phyloP scores from a whole-genome alignment of 1,140 invertebrate genomes.

The Leptinotarsa undecemlineata region DNA sequence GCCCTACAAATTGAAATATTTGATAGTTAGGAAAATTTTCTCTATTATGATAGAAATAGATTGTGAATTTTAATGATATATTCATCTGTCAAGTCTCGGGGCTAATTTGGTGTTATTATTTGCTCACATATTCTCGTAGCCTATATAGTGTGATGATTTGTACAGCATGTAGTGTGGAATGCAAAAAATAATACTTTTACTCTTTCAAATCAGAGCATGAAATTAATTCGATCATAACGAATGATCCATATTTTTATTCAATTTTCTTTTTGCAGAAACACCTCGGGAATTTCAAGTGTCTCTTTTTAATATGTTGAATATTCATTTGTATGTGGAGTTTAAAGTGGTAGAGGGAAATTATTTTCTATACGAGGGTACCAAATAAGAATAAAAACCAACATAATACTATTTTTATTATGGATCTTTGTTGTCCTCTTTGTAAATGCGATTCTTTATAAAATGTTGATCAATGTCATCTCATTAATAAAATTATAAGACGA shows the following conservation, averaged over 20 bases:
- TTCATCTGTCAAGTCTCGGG: not conserved
- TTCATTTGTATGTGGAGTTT: constrained; percentile 13
- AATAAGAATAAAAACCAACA: not conserved
- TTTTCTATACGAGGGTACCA: constrained; percentile 15
- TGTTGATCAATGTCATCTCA: constrained; percentile 19
- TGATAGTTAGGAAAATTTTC: not conserved
- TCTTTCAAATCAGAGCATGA: not conserved
- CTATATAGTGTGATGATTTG: not conserved
- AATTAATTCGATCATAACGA: too few relatives aligned
- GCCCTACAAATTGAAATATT: not conserved
- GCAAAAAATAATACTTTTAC: not conserved
- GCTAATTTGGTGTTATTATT: not conserved
- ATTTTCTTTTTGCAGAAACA: not conserved
- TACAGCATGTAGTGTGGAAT: not conserved
- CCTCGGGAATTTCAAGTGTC: not conserved
- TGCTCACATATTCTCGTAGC: not conserved
- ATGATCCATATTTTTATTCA: too few relatives aligned
- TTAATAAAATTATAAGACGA: constrained; percentile 5
- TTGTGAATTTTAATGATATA: not conserved
- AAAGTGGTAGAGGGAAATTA: not conserved
- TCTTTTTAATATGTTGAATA: constrained; percentile 17
- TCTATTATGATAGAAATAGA: not conserved
- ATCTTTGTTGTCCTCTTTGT: constrained; percentile 21
- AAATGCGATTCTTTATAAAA: constrained; percentile 21
- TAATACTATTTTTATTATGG: constrained; percentile 17